A percentile compares a stretch with the other conserved stretches of the same genome.
Conservation (phyloP, 2,888 invertebrate species). For the Harpalus rufipes region DNA sequence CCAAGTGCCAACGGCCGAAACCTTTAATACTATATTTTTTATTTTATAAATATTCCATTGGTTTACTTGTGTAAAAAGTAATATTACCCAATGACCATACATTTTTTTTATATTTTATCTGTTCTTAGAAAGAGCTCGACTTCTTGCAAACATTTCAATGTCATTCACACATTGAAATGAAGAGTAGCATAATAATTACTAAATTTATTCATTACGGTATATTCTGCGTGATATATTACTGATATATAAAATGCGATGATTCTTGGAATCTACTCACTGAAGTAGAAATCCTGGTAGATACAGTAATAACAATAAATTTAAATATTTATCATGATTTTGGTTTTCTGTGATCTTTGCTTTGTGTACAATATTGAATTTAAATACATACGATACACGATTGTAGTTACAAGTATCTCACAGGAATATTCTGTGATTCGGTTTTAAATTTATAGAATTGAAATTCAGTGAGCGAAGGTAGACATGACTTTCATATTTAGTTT, state of each 20-base stretch:
- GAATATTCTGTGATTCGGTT: slow-evolving; percentile 5
- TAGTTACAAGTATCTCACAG: not conserved
- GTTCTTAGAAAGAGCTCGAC: not conserved
- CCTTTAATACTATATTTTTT: too few species aligned
- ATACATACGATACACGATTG: slow-evolving; percentile 6
- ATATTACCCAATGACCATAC: not conserved
- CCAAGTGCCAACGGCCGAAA: too few species aligned
- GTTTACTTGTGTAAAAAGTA: too few species aligned
- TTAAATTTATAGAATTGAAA: slow-evolving; percentile 30
- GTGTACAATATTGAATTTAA: slow-evolving; percentile 22
- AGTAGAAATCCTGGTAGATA: slow-evolving; percentile 18
- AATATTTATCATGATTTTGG: slow-evolving; percentile 29
- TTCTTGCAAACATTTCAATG: slow-evolving; percentile 9
- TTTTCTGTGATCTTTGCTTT: slow-evolving; percentile 19
- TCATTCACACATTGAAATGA: not conserved
- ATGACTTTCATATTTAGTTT: not conserved
- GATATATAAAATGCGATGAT: not conserved
- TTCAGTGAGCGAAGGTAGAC: not conserved
- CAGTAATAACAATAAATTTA: slow-evolving; percentile 11
- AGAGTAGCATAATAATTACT: not conserved
- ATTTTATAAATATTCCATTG: too few species aligned
- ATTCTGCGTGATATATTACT: not conserved
- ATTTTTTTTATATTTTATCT: not conserved
- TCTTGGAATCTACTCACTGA: slow-evolving; percentile 23
- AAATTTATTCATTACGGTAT: not conserved